Percentiles rank a stretch among this genome's conserved stretches.
Conservation (phyloP, 2,888 invertebrate genomes). For the Agriopis leucophaearia region DNA sequence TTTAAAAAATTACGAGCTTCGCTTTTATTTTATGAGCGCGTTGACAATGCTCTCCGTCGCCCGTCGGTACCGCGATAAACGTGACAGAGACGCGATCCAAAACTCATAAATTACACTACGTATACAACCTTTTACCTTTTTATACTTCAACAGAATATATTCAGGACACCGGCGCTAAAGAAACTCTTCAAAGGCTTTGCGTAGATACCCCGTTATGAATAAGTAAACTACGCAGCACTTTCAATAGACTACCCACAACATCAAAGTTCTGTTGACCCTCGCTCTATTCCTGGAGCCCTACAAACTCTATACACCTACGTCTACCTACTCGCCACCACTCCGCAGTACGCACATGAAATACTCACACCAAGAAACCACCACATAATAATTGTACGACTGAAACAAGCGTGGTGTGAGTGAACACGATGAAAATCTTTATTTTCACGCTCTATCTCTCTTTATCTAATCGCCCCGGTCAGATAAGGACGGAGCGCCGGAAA, state of each 20-base stretch:
- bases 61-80: slow-evolving; percentile 54
- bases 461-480: slow-evolving; percentile 85
- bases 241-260: slow-evolving; percentile 66
- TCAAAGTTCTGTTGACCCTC: slow-evolving; percentile 77
- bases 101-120: slow-evolving; percentile 55
- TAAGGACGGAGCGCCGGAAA: slow-evolving; percentile 86
- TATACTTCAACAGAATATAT: slow-evolving; percentile 40
- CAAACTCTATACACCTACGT: slow-evolving; percentile 59
- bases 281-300: slow-evolving; percentile 74
- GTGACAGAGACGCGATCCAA: slow-evolving; percentile 55
- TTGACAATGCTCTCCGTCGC: slow-evolving; percentile 55
- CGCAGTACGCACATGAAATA: slow-evolving; percentile 61
- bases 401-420: slow-evolving; percentile 81
- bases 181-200: slow-evolving; percentile 42
- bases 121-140: slow-evolving; percentile 37
- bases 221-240: slow-evolving; percentile 62
- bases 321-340: slow-evolving; percentile 53
- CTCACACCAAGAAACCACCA: slow-evolving; percentile 72
- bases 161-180: slow-evolving; percentile 30
- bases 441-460: slow-evolving; percentile 87
- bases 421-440: slow-evolving; percentile 87
- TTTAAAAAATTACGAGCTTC: slow-evolving; percentile 69
- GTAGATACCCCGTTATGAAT: slow-evolving; percentile 54
- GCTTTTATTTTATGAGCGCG: slow-evolving; percentile 68
- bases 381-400: slow-evolving; percentile 72